Conservation (phyloP, 2,888 invertebrate genomes). For the Teleiodes luculella region DNA sequence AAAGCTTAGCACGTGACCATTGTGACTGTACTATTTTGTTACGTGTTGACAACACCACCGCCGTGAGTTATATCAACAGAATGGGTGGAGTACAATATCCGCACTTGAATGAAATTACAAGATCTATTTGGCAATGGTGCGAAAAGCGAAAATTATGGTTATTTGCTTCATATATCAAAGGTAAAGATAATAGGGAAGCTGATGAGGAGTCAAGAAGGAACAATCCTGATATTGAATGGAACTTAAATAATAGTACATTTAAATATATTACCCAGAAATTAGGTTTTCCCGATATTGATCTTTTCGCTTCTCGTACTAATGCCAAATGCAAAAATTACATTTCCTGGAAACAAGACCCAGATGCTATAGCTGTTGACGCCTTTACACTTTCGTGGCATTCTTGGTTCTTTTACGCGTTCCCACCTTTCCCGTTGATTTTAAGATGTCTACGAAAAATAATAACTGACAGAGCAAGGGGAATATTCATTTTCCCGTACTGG, state of each 20-base stretch:
- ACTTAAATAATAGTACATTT: conserved; percentile 6
- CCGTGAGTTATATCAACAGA: conserved; percentile 18
- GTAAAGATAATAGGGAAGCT: conserved; percentile 29
- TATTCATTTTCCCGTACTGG: conserved; percentile 24
- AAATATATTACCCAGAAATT: conserved; percentile 13
- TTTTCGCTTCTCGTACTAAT: conserved; percentile 24
- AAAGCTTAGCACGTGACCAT: conserved; percentile 1
- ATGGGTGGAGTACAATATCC: conserved; percentile 24
- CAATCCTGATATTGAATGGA: conserved; percentile 22
- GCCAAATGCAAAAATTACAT: conserved; percentile 19
- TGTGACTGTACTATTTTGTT: conserved; percentile 2
- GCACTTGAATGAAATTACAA: conserved; percentile 18
- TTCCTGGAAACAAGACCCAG: conserved; percentile 22
- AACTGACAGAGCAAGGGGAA: conserved; percentile 19
- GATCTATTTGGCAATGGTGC: conserved; percentile 29
- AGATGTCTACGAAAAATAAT: conserved; percentile 22
- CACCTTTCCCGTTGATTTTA: conserved; percentile 19
- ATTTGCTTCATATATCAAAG: conserved; percentile 38
- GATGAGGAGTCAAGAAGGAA: conserved; percentile 24
- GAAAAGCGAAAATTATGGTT: conserved; percentile 28
- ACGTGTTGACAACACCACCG: conserved; percentile 18
- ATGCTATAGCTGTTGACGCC: conserved; percentile 16
- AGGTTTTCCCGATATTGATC: conserved; percentile 20
- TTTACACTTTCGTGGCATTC: conserved; percentile 20
- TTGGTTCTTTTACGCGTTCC: conserved; percentile 25